Evolutionary conservation across 2,113 vertebrate species (phyloP), one percentile per base, ranked within the genome.

Genomic region (Lampris incognitus): DNA sequence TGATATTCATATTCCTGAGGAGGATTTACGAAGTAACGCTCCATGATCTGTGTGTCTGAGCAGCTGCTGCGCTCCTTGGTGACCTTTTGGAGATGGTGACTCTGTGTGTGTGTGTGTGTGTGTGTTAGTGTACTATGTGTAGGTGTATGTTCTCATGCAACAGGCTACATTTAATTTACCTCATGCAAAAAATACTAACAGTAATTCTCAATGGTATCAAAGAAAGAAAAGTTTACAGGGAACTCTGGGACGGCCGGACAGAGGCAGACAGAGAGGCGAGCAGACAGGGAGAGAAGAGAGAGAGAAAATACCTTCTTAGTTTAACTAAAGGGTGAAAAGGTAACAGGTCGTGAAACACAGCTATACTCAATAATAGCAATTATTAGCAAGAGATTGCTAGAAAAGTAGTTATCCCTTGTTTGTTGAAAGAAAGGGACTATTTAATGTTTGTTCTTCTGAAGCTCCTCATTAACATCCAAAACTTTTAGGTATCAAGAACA

Each of bases 201-300:
- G 95, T 93, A 96, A 94, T 95, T 96, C 86, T 96, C 95, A 92
- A 96, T 94, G 91, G 94, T 94, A 89, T 96, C 96, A 96, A 96
- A 96, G 91, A 96, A 94, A 76, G 95, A 95, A 93, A 95, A 93
- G 91, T 93, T 94, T 90, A 95, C 90, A 74, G 95, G 92, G 82
- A 94, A 95, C 74, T 95, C 96, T 96, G 89, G 74, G 86, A 84
- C 74, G 85, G 90, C 84, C 69, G 88, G 79, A 84, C 79, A 42
- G 77, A 70, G 57, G 54, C 61, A 78, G 68, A 74, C 67, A 74
- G 49, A 66, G 24, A 69, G 52, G 44, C 54, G 61, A 87, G 66
- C 78, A 78, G 60, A 61, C 71, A 59, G 3, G 72, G 62, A 76
- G 68, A 69, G 42, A 75, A 85, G 67, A 88, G 65, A 91, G 60